Base-by-base conservation (phyloP, 2,113 vertebrate species). In the Oryzias celebensis region DNA sequence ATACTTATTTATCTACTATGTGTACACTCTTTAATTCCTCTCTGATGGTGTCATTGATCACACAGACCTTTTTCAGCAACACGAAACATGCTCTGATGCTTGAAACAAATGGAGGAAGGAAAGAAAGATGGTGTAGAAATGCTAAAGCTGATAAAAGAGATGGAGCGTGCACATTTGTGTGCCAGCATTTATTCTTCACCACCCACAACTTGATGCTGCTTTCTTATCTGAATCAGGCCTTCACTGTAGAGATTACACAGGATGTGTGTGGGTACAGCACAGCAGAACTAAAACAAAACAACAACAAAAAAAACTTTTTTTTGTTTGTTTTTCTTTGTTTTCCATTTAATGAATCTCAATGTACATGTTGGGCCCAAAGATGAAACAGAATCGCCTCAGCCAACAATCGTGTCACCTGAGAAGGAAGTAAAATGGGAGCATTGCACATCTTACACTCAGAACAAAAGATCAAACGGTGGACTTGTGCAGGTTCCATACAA, bases 101-200 rank as follows among this genome's bases (percentile, higher is more conserved):
- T 82, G 36, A 10, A 36, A 12, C 36, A 36, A 36, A 36, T 36
- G 36, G 36, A 36, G 36, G 26, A 28, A 28, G 26, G 26, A 28
- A 4, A 28, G 51, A 54, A 52, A 41, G 17, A 50, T 53, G 43
- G 46, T 48, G 28, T 24, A 52, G 57, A 60, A 62, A 23, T 20
- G 52, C 56, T 10, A 44, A 49, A 42, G 65, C 55, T 20, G 68
- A 80, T 26, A 59, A 66, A 59, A 49, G 46, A 63, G 60, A 62
- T 42, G 6, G 17, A 58, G 28, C 14, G 53, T 57, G 64, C 24
- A 45, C 26, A 4, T 55, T 42, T 47, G 50, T 10, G 45, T 23
- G 36, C 62, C 73, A 65, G 80, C 74, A 52, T 87, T 70, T 78
- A 62, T 55, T 50, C 58, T 41, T 68, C 68, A 56, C 56, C 72